Evolutionary conservation across 2,888 invertebrate species (phyloP).

Genomic region (Cordilura impudica): DNA sequence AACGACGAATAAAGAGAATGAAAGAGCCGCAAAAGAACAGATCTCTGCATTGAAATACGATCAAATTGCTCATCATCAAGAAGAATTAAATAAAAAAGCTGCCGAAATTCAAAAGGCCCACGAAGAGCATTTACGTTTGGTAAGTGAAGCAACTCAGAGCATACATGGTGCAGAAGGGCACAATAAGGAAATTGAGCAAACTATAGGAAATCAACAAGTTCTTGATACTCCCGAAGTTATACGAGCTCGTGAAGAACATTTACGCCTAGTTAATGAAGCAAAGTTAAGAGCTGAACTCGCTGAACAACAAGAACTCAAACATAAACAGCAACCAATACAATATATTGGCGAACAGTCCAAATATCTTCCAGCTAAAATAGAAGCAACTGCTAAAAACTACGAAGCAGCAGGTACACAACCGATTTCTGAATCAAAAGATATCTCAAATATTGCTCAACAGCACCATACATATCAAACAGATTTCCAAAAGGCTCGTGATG

Average conservation of each 20-base stretch:
- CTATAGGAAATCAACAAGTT: constrained; percentile 15
- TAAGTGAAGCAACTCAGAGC: not conserved
- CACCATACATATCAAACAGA: not conserved
- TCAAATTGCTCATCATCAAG: constrained; percentile 17
- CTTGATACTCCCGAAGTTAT: constrained; percentile 65
- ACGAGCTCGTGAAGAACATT: constrained; percentile 70
- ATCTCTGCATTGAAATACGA: constrained; percentile 33
- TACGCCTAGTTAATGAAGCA: constrained; percentile 64
- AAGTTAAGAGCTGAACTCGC: constrained; percentile 58
- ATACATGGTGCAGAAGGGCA: not conserved
- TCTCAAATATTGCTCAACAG: too few species aligned
- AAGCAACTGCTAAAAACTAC: not conserved
- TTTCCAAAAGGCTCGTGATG: constrained; percentile 24
- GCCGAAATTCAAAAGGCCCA: constrained; percentile 51
- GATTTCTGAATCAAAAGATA: too few species aligned
- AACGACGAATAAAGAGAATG: not conserved
- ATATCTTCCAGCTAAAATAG: too few species aligned
- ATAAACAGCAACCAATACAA: constrained; percentile 18
- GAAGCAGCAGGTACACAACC: not conserved
- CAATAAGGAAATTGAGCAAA: not conserved
- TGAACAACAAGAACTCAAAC: constrained; percentile 39
- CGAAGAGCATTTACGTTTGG: constrained; percentile 46
- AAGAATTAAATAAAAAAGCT: constrained; percentile 18
- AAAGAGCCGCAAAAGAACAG: constrained; percentile 28
- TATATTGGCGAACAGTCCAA: too few species aligned